phyloP scores from a whole-genome alignment of 2,888 invertebrate species.

The Proisotoma minuta region DNA sequence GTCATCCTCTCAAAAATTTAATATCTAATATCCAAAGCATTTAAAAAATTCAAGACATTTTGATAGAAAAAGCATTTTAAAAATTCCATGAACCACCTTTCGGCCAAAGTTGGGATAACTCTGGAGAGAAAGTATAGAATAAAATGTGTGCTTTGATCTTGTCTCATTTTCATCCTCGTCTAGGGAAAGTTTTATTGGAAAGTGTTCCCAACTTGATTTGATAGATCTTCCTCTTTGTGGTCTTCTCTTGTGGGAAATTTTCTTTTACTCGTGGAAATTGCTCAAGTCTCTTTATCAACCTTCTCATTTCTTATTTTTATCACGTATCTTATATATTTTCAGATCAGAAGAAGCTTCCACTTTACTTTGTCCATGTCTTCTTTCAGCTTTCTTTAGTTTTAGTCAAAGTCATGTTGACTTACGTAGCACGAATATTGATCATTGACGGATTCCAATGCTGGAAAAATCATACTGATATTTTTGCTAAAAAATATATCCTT shows the following conservation, averaged over 20 bases:
- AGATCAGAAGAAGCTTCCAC: background rate
- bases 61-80: too few relatives aligned
- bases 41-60: too few relatives aligned
- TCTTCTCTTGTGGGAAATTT: background rate
- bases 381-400: background rate
- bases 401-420: too few relatives aligned
- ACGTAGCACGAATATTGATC: too few relatives aligned
- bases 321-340: conserved; percentile 1
- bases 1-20: too few relatives aligned
- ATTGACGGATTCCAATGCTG: too few relatives aligned
- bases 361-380: background rate
- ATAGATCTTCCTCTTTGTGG: background rate
- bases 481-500: too few relatives aligned
- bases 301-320: conserved; percentile 9
- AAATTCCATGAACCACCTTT: too few relatives aligned
- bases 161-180: background rate
- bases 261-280: background rate
- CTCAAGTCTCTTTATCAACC: background rate
- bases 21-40: too few relatives aligned
- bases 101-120: too few relatives aligned
- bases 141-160: conserved; percentile 14
- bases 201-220: background rate
- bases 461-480: too few relatives aligned
- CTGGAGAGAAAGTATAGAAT: too few relatives aligned
- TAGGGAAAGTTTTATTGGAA: conserved; percentile 13